These are phyloP conservation scores for Uria aalge DNA, from an alignment of 2,113 vertebrate species.

Conservation along the genomic window DNA sequence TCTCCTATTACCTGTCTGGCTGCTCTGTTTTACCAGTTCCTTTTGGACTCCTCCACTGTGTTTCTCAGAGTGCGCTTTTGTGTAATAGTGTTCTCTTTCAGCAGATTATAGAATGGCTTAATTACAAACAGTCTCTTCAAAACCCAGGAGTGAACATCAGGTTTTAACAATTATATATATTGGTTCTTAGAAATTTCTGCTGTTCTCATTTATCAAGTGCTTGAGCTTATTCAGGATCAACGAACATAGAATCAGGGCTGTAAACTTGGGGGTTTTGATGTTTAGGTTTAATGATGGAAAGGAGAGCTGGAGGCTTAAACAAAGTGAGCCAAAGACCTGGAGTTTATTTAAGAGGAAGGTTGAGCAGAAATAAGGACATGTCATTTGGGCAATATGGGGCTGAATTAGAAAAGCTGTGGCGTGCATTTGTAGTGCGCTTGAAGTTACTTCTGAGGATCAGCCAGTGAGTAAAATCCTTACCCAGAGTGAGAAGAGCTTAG, in stretches of 20 bases:
- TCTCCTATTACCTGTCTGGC: background rate
- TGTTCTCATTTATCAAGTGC: background rate
- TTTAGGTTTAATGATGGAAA: background rate
- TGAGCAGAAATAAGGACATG: background rate
- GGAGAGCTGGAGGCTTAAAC: background rate
- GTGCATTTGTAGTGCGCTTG: background rate
- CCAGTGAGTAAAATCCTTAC: background rate
- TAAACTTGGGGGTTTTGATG: background rate
- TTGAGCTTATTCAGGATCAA: background rate
- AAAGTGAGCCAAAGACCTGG: background rate
- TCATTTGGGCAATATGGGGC: background rate
- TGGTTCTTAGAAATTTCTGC: background rate
- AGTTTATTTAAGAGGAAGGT: background rate
- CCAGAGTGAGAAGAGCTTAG: background rate
- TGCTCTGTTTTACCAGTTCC: background rate
- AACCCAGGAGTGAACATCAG: background rate
- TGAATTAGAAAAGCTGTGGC: background rate
- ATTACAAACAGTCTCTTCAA: background rate
- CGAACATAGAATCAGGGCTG: background rate
- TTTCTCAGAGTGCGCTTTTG: background rate
- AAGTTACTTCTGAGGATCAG: background rate
- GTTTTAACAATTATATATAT: background rate
- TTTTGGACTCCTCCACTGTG: background rate
- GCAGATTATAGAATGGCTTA: background rate
- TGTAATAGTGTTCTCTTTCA: background rate